Base-by-base conservation (phyloP, 2,888 invertebrate species). In the Tipula unca region DNA sequence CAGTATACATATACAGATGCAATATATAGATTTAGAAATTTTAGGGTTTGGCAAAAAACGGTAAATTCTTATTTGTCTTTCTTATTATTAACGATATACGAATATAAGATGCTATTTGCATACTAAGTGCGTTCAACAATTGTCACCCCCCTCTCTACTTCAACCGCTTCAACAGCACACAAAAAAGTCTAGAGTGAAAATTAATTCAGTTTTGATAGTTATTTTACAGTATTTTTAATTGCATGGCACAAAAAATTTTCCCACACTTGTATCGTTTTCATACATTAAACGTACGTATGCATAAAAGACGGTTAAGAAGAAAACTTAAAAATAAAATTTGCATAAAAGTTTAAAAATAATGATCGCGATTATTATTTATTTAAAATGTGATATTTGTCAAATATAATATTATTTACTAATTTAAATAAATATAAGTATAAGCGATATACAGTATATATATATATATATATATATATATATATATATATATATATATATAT, bases 171-270 rank as follows among this genome's bases (percentile, higher is more conserved):
- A 25, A 25, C 25, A 69, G 25, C 25, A 25, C 25, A 69, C 25
- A 69, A 48, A 48, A 5, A 48, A 20, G 48, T 48, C 48, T 48
- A 48, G 48, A 48, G 17, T 48, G 17, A 48, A 48, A 48, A 25
- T 69, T 10, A 25, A 69, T 69, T 25, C 69, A 69, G 13, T 69
- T 20, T 20, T 69, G 69, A 69, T 25, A 25, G 69, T 69, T 25
- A n/a, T 48, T 48, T 69, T 69, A 69, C 69, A 69, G 69, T 69
- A 69, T 69, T 69, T 69, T 25, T 69, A 69, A 69, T 69, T 69
- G 69, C 25, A 69, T 25, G 69, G 25, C 69, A 69, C 69, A 25
- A 69, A 48, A 48, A 69, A 20, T 10, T 20, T 69, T 69, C 69
- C 69, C 69, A 69, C 69, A 69, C 13, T 69, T 69, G 20, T 6